Conservation (phyloP, 2,888 invertebrate genomes). For the Hofmannophila pseudospretella region DNA sequence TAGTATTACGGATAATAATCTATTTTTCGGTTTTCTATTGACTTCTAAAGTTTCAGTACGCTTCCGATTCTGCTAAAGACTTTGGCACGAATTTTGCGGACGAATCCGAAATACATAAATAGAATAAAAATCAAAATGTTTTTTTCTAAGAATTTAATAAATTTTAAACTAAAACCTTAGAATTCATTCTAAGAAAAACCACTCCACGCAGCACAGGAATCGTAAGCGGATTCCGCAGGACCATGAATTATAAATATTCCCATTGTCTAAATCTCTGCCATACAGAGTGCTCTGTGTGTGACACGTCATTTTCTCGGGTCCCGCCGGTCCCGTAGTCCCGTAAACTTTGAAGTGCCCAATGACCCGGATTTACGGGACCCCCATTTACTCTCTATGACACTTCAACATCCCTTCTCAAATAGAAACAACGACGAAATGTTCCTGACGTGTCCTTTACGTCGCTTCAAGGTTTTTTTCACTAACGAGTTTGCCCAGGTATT, state of each 20-base stretch:
- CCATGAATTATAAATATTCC: slow-evolving; percentile 10
- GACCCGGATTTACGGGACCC: slow-evolving; percentile 49
- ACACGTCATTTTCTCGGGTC: slow-evolving; percentile 31
- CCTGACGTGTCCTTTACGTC: slow-evolving; percentile 30
- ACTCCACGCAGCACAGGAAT: no score
- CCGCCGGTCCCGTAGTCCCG: slow-evolving; percentile 22
- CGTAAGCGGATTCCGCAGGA: no score
- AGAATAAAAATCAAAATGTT: no score
- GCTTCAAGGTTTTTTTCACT: slow-evolving; percentile 19
- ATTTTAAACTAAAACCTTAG: no score
- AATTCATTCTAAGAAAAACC: no score
- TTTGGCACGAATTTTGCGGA: no score
- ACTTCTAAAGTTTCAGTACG: no score
- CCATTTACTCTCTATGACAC: slow-evolving; percentile 57
- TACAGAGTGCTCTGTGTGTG: slow-evolving; percentile 19
- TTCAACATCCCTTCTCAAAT: slow-evolving; percentile 57
- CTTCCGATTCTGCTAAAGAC: no score
- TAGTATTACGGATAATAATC: no score
- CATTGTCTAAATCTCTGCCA: slow-evolving; percentile 10
- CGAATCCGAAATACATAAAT: no score
- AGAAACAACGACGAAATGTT: slow-evolving; percentile 50
- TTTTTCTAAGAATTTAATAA: no score
- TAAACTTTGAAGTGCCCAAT: slow-evolving; percentile 53
- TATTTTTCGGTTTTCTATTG: no score
- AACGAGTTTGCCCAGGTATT: slow-evolving; percentile 5